Percentiles rank a stretch among this genome's conserved stretches.
These are phyloP conservation scores for Acanthosepion pharaonis DNA, from an alignment of 2,888 invertebrate species.

Conservation along the genomic window DNA sequence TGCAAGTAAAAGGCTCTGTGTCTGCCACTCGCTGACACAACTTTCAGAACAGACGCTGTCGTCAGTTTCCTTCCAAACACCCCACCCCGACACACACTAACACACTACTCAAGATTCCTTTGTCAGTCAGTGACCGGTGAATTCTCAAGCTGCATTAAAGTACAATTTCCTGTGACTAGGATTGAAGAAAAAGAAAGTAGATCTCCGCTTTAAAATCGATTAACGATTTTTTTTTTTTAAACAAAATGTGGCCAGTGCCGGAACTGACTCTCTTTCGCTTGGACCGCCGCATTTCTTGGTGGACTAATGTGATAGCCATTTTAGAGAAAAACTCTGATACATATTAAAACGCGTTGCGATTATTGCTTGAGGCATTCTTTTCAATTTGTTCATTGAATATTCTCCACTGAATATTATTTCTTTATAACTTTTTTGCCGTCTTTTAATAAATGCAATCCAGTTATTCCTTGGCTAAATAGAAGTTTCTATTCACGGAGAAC, in stretches of 20 bases:
- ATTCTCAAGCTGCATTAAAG: background rate
- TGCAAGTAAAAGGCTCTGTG: too few relatives aligned
- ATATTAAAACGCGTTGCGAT: background rate
- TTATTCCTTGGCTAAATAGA: too few relatives aligned
- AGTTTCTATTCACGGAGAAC: too few relatives aligned
- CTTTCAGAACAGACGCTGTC: too few relatives aligned
- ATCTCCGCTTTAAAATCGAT: background rate
- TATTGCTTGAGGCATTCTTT: background rate
- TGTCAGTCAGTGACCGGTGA: background rate
- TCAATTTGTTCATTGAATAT: constrained; percentile 1
- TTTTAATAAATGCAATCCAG: too few relatives aligned
- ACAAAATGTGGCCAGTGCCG: constrained; percentile 9
- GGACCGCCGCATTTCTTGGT: background rate
- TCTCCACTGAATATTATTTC: background rate
- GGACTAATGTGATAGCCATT: constrained; percentile 16
- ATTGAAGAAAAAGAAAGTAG: background rate
- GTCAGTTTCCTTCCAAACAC: too few relatives aligned
- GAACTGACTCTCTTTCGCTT: background rate
- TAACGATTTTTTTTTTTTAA: background rate
- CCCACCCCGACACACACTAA: too few relatives aligned
- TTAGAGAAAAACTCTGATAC: background rate
- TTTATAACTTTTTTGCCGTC: background rate
- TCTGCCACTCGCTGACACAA: too few relatives aligned
- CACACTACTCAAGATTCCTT: background rate
- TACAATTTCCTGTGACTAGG: background rate